phyloP scores from a whole-genome alignment of 1,140 invertebrate genomes.

The Gyrodactylus bullatarudis region DNA sequence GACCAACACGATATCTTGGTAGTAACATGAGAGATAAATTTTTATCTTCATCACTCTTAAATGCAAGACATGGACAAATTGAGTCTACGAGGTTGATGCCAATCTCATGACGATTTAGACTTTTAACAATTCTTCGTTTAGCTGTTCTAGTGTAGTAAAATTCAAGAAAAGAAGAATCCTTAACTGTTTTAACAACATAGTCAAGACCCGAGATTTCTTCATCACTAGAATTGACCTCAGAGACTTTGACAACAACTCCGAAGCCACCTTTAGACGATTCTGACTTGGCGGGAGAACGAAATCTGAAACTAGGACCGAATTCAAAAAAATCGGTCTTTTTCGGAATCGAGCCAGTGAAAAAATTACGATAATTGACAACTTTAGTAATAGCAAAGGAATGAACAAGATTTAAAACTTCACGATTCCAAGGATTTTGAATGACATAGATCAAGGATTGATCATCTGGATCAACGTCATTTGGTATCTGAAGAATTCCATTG shows the following conservation, averaged over 20 bases:
- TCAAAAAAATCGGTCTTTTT: background rate
- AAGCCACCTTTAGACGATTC: background rate
- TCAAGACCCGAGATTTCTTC: background rate
- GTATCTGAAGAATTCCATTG: background rate
- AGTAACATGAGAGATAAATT: background rate
- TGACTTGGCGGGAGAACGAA: background rate
- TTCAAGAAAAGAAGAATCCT: background rate
- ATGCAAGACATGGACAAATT: background rate
- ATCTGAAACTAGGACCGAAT: background rate
- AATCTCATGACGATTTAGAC: background rate
- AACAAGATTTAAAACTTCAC: background rate
- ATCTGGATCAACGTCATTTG: background rate
- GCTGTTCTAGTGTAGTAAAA: background rate
- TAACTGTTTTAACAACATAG: background rate
- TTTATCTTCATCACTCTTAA: background rate
- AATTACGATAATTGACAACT: background rate
- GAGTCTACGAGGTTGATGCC: background rate
- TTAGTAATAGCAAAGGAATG: background rate
- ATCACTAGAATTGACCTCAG: background rate
- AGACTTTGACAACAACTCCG: background rate
- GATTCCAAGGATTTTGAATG: background rate
- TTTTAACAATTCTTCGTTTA: background rate
- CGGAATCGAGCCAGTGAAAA: background rate
- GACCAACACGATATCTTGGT: background rate
- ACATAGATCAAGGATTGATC: background rate